Percentiles rank a stretch among this genome's conserved stretches.
These are phyloP conservation scores for Vanessa tameamea DNA, from an alignment of 1,140 invertebrate genomes.

Conservation along the genomic window DNA sequence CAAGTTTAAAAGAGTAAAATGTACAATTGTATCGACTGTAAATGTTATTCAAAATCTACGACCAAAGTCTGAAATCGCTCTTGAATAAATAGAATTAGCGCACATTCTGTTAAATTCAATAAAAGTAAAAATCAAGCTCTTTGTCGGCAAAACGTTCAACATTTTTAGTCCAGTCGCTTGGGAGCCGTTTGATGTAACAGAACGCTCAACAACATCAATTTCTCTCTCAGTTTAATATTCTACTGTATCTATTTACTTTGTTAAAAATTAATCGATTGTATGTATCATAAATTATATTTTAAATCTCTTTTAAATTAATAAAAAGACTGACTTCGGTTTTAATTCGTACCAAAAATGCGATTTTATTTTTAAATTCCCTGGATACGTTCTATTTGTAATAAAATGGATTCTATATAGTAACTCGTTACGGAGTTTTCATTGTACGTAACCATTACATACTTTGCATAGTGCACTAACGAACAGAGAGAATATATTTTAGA, in stretches of 20 bases:
- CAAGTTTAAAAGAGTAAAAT: no score
- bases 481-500: background rate
- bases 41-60: no score
- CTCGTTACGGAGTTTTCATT: background rate
- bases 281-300: background rate
- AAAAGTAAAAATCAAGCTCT: background rate
- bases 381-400: no score
- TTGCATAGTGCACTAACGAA: background rate
- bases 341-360: no score
- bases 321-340: no score
- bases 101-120: constrained; percentile 9
- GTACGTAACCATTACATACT: background rate
- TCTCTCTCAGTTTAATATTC: background rate
- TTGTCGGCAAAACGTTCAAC: background rate
- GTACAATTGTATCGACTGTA: no score
- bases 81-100: constrained; percentile 6
- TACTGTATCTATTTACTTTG: background rate
- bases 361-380: no score
- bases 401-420: no score
- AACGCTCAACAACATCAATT: background rate
- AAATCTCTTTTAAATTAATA: background rate
- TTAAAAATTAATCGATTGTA: background rate
- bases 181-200: constrained; percentile 7
- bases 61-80: no score
- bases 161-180: background rate